phyloP scores from a whole-genome alignment of 1,140 invertebrate species.

The Brachionus calyciflorus region DNA sequence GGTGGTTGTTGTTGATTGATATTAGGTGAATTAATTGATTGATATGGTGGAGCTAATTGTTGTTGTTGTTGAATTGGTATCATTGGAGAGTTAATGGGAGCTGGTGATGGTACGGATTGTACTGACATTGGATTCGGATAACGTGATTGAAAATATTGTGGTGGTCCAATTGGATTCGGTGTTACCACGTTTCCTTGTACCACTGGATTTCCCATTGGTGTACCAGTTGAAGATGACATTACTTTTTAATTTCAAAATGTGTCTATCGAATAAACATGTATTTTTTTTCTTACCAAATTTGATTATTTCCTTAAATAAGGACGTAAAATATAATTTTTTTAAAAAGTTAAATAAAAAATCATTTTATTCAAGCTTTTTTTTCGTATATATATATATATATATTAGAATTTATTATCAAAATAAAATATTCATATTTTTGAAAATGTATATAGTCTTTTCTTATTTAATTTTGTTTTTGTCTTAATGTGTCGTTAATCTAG shows the following conservation, averaged over 20 bases:
- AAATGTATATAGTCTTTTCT: no score
- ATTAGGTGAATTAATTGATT: slow-evolving; percentile 16
- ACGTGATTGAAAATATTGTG: not conserved
- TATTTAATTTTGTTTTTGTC: no score
- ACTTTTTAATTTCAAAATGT: not conserved
- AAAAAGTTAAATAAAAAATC: no score
- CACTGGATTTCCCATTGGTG: not conserved
- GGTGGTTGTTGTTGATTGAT: no score
- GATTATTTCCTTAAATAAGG: no score
- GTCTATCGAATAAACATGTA: not conserved
- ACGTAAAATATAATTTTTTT: no score
- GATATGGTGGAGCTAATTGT: not conserved
- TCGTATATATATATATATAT: no score
- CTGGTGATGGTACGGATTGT: slow-evolving; percentile 5
- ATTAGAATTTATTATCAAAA: no score
- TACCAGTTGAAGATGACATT: slow-evolving; percentile 3
- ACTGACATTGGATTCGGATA: slow-evolving; percentile 33
- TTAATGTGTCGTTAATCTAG: no score
- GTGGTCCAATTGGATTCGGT: not conserved
- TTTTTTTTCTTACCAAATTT: no score
- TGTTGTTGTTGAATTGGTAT: not conserved
- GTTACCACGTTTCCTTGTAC: not conserved
- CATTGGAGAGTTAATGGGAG: slow-evolving; percentile 9
- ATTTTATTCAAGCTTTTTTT: no score
- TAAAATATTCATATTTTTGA: no score